Evolutionary conservation across 2,113 vertebrate species (phyloP).

Genomic region (Cottus gobio): DNA sequence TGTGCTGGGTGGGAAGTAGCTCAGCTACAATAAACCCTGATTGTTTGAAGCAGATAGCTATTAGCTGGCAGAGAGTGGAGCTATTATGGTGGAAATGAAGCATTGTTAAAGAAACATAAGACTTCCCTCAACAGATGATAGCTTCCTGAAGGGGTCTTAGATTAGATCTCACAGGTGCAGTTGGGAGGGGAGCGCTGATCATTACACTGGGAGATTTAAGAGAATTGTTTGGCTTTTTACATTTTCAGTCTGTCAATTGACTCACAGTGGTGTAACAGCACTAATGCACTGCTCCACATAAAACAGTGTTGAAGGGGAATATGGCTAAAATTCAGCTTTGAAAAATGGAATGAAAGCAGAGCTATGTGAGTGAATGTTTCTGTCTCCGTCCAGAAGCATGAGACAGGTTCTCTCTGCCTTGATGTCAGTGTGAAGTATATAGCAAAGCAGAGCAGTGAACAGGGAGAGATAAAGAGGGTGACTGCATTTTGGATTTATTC

Average conservation of each 20-base stretch:
- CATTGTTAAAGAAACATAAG: slow-evolving; percentile 80
- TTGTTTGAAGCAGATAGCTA: slow-evolving; percentile 78
- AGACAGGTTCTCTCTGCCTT: slow-evolving; percentile 21
- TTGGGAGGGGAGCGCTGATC: slow-evolving; percentile 64
- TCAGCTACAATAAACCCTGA: slow-evolving; percentile 64
- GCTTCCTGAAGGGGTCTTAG: slow-evolving; percentile 75
- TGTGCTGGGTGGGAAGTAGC: slow-evolving; percentile 28
- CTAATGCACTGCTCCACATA: slow-evolving; percentile 13
- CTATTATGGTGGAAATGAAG: slow-evolving; percentile 80
- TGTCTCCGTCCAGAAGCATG: slow-evolving; percentile 26
- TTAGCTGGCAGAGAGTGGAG: slow-evolving; percentile 63
- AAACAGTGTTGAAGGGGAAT: slow-evolving; percentile 11
- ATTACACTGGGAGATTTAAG: slow-evolving; percentile 60
- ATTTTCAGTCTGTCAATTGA: slow-evolving; percentile 38
- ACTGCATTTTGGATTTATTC: slow-evolving; percentile 44
- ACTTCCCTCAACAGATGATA: slow-evolving; percentile 65
- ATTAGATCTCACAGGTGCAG: slow-evolving; percentile 80
- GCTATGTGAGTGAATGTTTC: slow-evolving; percentile 16
- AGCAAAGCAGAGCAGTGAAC: slow-evolving; percentile 21
- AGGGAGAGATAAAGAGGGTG: slow-evolving; percentile 29
- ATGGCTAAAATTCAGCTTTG: slow-evolving; percentile 19
- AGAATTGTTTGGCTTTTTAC: slow-evolving; percentile 63
- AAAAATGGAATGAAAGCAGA: slow-evolving; percentile 21
- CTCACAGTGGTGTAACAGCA: slow-evolving; percentile 29
- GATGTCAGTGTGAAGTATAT: slow-evolving; percentile 11